Evolutionary conservation across 2,113 vertebrate species (phyloP).

Genomic region (Xiphophorus couchianus): DNA sequence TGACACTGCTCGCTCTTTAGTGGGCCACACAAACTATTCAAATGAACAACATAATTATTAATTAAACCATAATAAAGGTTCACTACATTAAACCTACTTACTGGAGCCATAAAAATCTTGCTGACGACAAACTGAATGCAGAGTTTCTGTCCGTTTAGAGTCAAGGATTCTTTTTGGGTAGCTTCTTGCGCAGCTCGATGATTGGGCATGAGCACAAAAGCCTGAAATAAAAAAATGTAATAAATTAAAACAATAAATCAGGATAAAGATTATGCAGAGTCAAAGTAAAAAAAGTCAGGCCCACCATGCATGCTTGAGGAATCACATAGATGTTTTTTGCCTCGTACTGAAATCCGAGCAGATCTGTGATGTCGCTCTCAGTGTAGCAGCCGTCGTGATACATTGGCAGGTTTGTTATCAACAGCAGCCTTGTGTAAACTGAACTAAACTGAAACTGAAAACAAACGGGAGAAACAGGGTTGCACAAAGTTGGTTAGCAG

Average conservation of each 20-base stretch:
- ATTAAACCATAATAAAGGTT: background rate
- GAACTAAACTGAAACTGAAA: background rate
- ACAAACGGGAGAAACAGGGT: too few species aligned
- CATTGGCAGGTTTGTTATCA: slow-evolving; percentile 38
- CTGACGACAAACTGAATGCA: accelerated
- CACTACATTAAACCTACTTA: background rate
- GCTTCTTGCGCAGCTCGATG: accelerated
- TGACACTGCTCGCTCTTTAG: too few species aligned
- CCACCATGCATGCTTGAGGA: slow-evolving; percentile 46
- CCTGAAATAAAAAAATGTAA: slow-evolving; percentile 33
- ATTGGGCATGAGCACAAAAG: slow-evolving; percentile 17
- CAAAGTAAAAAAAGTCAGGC: background rate
- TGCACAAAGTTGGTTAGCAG: too few species aligned
- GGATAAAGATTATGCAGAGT: background rate
- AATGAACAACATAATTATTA: too few species aligned
- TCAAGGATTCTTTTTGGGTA: accelerated
- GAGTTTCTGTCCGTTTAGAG: background rate
- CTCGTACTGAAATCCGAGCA: slow-evolving; percentile 27
- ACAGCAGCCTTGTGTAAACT: accelerated
- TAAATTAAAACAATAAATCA: background rate
- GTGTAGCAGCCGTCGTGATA: slow-evolving; percentile 29
- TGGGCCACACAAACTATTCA: too few species aligned
- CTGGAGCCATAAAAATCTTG: slow-evolving; percentile 15
- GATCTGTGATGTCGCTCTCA: background rate
- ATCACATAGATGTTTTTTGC: slow-evolving; percentile 26